Percentiles rank a stretch among this genome's conserved stretches.
phyloP scores from a whole-genome alignment of 2,888 invertebrate genomes.

The Clostera curtula region DNA sequence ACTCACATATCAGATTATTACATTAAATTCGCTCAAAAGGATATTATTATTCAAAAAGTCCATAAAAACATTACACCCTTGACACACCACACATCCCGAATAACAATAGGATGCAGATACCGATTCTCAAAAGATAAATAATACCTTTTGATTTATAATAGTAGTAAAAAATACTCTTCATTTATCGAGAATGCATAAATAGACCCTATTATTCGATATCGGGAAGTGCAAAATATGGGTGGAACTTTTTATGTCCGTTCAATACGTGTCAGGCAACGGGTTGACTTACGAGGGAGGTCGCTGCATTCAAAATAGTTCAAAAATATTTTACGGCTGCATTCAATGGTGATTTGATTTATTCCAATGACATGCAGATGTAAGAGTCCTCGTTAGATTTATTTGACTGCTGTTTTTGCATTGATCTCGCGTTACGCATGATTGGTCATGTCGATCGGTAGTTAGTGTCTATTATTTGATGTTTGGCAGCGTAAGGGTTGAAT shows the following conservation, averaged over 20 bases:
- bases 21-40: constrained; percentile 7
- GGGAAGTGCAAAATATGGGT: constrained; percentile 75
- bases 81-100: constrained; percentile 71
- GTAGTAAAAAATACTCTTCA: constrained; percentile 72
- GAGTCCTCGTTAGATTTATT: constrained; percentile 72
- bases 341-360: constrained; percentile 74
- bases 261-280: constrained; percentile 71
- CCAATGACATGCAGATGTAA: constrained; percentile 72
- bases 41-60: constrained; percentile 40
- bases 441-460: constrained; percentile 70
- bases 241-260: constrained; percentile 65
- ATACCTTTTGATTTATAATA: constrained; percentile 75
- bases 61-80: constrained; percentile 71
- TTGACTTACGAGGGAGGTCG: constrained; percentile 56
- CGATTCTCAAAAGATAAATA: constrained; percentile 73
- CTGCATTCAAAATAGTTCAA: constrained; percentile 70
- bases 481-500: constrained; percentile 17
- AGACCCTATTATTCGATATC: constrained; percentile 71
- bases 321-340: constrained; percentile 72
- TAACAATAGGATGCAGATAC: constrained; percentile 75
- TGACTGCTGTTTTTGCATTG: constrained; percentile 69
- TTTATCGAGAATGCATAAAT: constrained; percentile 74
- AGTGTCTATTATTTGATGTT: constrained; percentile 52
- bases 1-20: no score
- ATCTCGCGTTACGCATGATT: constrained; percentile 64